Percentiles rank a stretch among this genome's conserved stretches.
These are phyloP conservation scores for Crematogaster levior DNA, from an alignment of 2,888 invertebrate species.

Conservation along the genomic window DNA sequence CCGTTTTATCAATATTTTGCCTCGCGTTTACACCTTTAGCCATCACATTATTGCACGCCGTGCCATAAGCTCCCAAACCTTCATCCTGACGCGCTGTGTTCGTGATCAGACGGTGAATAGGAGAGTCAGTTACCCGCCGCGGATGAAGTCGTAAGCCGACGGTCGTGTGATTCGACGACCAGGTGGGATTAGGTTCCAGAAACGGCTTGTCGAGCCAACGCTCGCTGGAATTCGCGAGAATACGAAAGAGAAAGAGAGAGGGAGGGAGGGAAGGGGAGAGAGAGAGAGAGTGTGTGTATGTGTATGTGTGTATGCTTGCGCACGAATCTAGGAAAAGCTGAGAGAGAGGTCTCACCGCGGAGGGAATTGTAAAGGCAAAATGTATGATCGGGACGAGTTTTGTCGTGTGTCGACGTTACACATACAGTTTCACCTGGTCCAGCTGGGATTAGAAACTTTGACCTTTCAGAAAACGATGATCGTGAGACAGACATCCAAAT, in stretches of 20 bases:
- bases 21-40: conserved; percentile 41
- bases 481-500: conserved; percentile 58
- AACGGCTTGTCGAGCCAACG: conserved; percentile 37
- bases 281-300: background rate
- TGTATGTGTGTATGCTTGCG: conserved; percentile 7
- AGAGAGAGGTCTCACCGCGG: conserved; percentile 32
- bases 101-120: conserved; percentile 46
- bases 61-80: conserved; percentile 20
- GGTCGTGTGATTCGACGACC: conserved; percentile 61
- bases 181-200: conserved; percentile 61
- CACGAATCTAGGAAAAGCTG: conserved; percentile 15
- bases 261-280: background rate
- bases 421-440: conserved; percentile 61
- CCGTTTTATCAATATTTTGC: conserved; percentile 54
- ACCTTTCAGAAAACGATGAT: conserved; percentile 53
- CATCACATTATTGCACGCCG: conserved; percentile 33
- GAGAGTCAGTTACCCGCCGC: conserved; percentile 22
- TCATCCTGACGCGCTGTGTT: conserved; percentile 21
- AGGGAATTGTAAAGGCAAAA: conserved; percentile 69
- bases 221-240: conserved; percentile 57
- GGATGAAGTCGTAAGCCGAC: conserved; percentile 61
- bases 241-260: conserved; percentile 18
- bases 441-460: conserved; percentile 67
- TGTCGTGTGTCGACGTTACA: conserved; percentile 61
- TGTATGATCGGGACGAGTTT: conserved; percentile 62